These are phyloP conservation scores for Zapornia atra DNA, from an alignment of 2,113 vertebrate species.

Conservation along the genomic window DNA sequence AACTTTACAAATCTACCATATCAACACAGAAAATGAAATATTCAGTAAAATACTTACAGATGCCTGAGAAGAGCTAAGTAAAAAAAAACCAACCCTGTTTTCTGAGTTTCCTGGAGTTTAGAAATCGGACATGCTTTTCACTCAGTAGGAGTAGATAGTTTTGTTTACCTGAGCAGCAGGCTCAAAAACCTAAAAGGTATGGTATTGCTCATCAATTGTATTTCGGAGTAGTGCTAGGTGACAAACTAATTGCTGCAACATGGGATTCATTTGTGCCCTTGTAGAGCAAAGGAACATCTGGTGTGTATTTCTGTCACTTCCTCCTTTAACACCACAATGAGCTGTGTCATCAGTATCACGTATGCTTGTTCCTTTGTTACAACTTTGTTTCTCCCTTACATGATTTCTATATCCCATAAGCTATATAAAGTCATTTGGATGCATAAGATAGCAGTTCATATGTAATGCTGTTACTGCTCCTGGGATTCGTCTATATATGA, in stretches of 20 bases:
- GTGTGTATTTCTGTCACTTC: conserved; percentile 48
- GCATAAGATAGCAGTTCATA: background rate
- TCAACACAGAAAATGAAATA: background rate
- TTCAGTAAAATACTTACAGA: background rate
- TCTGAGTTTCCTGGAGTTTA: background rate
- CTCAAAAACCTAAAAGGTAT: background rate
- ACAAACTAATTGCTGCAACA: conserved; percentile 5
- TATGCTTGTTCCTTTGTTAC: background rate
- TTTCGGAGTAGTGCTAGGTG: background rate
- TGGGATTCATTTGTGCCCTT: conserved; percentile 31
- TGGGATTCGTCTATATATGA: background rate
- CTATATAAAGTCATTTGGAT: background rate
- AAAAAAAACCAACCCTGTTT: background rate
- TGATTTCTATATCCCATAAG: background rate
- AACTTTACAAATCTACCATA: background rate
- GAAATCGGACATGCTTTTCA: background rate
- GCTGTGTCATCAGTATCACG: background rate
- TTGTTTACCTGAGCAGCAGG: background rate
- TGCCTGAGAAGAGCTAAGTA: background rate
- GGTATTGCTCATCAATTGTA: background rate
- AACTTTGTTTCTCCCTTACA: background rate
- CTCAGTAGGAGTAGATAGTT: background rate
- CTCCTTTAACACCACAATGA: conserved; percentile 29
- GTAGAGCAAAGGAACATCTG: conserved; percentile 50
- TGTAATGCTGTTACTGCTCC: background rate